Evolutionary conservation across 2,888 invertebrate species (phyloP).

Genomic region (Chrysotoxum bicinctum): DNA sequence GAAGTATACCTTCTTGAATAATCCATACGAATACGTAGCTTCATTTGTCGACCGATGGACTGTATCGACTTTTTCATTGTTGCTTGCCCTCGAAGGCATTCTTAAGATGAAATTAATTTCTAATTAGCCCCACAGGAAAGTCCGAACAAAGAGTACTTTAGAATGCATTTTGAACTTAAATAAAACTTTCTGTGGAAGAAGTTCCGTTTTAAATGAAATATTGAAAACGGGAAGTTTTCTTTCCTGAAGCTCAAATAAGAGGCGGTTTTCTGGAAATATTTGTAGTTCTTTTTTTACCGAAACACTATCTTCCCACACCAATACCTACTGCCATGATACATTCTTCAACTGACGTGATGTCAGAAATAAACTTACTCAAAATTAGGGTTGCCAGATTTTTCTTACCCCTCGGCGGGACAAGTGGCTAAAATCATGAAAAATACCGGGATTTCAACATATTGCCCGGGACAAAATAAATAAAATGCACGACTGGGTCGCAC

Average conservation of each 20-base stretch:
- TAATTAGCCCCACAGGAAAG: slow-evolving; percentile 65
- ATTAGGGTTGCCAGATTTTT: too few species aligned
- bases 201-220: slow-evolving; percentile 25
- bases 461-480: too few species aligned
- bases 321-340: too few species aligned
- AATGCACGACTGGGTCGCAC: too few species aligned
- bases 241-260: background rate
- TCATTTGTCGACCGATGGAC: slow-evolving; percentile 24
- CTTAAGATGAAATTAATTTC: slow-evolving; percentile 60
- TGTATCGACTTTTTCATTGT: slow-evolving; percentile 13
- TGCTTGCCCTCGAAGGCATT: slow-evolving; percentile 28
- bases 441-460: too few species aligned
- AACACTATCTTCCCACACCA: too few species aligned
- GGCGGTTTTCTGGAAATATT: background rate
- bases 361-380: too few species aligned
- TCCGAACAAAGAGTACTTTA: background rate
- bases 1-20: background rate
- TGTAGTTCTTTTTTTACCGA: too few species aligned
- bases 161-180: background rate
- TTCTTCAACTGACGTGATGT: too few species aligned
- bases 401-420: too few species aligned
- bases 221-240: background rate
- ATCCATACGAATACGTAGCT: background rate
- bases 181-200: slow-evolving; percentile 25
- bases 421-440: too few species aligned